Conservation (phyloP, 2,888 invertebrate species). For the Fragum whitleyi region DNA sequence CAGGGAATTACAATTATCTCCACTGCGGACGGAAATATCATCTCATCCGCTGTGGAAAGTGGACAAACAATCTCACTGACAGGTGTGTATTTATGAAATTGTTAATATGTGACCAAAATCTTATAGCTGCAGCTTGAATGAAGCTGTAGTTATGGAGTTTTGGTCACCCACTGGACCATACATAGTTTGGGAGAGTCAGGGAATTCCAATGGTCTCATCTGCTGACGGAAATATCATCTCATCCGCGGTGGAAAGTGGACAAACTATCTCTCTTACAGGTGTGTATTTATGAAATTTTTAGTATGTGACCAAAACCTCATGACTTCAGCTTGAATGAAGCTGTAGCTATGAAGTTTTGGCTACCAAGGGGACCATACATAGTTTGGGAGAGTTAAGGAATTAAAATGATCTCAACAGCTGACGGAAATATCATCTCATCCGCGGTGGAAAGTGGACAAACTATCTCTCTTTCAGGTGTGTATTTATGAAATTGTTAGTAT, state of each 20-base stretch:
- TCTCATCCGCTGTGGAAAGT: conserved; percentile 93
- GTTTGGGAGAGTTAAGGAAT: conserved; percentile 94
- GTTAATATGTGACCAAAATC: too few species aligned
- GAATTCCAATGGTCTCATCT: conserved; percentile 93
- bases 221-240: conserved; percentile 91
- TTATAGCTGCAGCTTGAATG: too few species aligned
- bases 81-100: conserved; percentile 79
- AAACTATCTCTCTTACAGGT: conserved; percentile 91
- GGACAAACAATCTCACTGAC: conserved; percentile 94
- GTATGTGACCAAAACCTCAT: too few species aligned
- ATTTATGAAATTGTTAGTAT: too few species aligned
- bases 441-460: conserved; percentile 95
- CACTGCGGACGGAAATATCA: conserved; percentile 89
- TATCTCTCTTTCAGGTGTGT: conserved; percentile 89
- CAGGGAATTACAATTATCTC: conserved; percentile 95
- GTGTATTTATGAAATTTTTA: too few species aligned
- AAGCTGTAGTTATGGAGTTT: too few species aligned
- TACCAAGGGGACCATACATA: too few species aligned
- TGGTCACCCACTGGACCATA: too few species aligned
- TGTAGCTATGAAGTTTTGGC: too few species aligned
- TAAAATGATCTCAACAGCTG: conserved; percentile 91
- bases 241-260: conserved; percentile 93
- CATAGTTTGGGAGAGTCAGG: conserved; percentile 94
- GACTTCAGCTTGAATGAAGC: too few species aligned
- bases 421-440: conserved; percentile 91